A percentile compares a stretch with the other conserved stretches of the same genome.
Conservation (phyloP, 2,888 invertebrate species). For the Patella caerulea region DNA sequence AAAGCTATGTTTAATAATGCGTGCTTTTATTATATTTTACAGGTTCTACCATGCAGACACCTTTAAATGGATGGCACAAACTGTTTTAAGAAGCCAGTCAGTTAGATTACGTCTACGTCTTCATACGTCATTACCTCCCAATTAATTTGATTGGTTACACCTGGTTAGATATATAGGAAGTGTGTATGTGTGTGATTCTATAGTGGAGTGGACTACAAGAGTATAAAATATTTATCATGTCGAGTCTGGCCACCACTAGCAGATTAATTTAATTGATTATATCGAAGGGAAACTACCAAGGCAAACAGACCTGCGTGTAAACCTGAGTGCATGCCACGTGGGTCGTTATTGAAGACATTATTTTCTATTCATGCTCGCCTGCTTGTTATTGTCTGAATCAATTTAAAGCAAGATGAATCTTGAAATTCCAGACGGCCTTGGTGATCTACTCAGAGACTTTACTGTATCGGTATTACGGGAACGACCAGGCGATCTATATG, state of each 20-base stretch:
- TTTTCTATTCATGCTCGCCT: slow-evolving; percentile 6
- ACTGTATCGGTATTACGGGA: slow-evolving; percentile 70
- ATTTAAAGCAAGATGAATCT: slow-evolving; percentile 58
- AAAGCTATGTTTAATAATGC: too few species aligned
- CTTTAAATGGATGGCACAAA: too few species aligned
- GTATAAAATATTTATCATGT: slow-evolving; percentile 5
- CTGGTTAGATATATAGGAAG: background rate
- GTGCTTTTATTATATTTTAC: too few species aligned
- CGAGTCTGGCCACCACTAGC: background rate
- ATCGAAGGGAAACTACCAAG: slow-evolving; percentile 12
- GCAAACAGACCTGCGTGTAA: slow-evolving; percentile 5
- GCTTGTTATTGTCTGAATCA: background rate
- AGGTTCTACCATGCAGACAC: too few species aligned
- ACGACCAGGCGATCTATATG: slow-evolving; percentile 65
- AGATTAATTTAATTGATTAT: slow-evolving; percentile 10
- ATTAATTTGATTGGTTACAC: slow-evolving; percentile 10
- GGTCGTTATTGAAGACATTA: slow-evolving; percentile 6
- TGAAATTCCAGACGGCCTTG: slow-evolving; percentile 70
- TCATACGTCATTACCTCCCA: background rate
- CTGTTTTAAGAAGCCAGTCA: too few species aligned
- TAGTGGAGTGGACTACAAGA: background rate
- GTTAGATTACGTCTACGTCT: too few species aligned
- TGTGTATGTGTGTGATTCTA: background rate
- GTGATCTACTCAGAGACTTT: slow-evolving; percentile 70
- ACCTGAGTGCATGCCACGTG: background rate